Evolutionary conservation across 2,888 invertebrate genomes (phyloP).

Genomic region (Nemotelus nigrinus): DNA sequence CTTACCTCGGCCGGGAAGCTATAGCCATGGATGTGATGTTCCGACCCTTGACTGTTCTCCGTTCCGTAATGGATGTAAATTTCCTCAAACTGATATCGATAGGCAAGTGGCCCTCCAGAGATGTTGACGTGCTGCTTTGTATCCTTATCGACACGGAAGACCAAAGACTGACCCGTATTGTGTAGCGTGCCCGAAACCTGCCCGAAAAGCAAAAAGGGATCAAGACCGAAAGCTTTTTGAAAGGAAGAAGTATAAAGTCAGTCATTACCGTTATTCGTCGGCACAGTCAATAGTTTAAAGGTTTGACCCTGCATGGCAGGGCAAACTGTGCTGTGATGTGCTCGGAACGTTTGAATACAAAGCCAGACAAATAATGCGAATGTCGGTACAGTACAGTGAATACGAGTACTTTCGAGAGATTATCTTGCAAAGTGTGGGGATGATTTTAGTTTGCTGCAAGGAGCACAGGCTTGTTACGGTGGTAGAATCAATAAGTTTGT

Average conservation of each 20-base stretch:
- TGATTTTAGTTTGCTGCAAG: too few species aligned
- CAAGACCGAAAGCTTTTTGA: slow-evolving; percentile 30
- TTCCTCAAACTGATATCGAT: slow-evolving; percentile 94
- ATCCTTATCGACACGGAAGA: slow-evolving; percentile 90
- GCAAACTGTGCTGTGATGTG: too few species aligned
- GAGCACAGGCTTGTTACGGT: too few species aligned
- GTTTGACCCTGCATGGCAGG: too few species aligned
- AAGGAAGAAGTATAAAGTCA: slow-evolving; percentile 23
- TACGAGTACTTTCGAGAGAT: too few species aligned
- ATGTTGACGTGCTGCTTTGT: slow-evolving; percentile 93
- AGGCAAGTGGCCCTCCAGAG: slow-evolving; percentile 94
- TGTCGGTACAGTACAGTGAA: too few species aligned
- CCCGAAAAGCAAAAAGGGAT: slow-evolving; percentile 48
- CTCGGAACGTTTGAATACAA: too few species aligned
- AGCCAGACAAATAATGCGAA: too few species aligned
- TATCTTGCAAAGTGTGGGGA: too few species aligned
- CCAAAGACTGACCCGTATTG: slow-evolving; percentile 94
- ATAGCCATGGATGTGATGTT: slow-evolving; percentile 94
- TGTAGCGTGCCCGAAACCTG: slow-evolving; percentile 89
- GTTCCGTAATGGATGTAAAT: slow-evolving; percentile 95
- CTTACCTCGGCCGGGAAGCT: slow-evolving; percentile 97
- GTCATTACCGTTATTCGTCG: slow-evolving; percentile 11
- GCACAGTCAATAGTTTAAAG: too few species aligned
- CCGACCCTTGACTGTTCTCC: slow-evolving; percentile 90
- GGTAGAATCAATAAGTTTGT: too few species aligned